Percentiles rank a stretch among this genome's conserved stretches.
Evolutionary conservation across 2,113 vertebrate species (phyloP).

Genomic region (Delphinus delphis): DNA sequence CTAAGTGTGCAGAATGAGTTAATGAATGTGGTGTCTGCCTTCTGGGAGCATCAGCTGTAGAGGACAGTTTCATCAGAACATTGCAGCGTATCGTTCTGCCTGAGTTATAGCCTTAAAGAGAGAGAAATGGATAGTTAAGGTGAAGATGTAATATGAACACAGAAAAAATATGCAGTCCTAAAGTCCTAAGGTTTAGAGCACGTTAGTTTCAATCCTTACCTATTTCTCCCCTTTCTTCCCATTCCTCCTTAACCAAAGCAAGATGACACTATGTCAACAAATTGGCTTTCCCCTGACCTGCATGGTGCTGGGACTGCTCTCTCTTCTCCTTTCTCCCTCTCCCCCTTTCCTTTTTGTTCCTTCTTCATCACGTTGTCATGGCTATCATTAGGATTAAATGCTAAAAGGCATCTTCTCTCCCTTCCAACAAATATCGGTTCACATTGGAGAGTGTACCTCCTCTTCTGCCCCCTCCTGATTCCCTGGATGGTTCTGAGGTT

Average conservation of each 20-base stretch:
- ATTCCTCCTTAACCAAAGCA: neutral
- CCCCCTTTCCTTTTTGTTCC: neutral
- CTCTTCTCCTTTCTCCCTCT: neutral
- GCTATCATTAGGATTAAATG: neutral
- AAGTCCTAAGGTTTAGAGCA: neutral
- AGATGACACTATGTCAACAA: neutral
- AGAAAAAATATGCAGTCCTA: neutral
- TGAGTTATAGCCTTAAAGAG: neutral
- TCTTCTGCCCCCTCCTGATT: accelerated
- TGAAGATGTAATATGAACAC: neutral
- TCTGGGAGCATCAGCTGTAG: neutral
- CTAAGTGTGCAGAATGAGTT: neutral
- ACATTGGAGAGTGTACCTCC: accelerated
- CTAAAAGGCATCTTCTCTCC: neutral
- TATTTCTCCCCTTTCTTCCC: neutral
- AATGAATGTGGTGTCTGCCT: neutral
- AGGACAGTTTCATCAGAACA: neutral
- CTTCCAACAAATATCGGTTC: neutral
- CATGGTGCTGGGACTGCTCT: neutral
- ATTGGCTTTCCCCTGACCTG: neutral
- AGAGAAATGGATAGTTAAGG: neutral
- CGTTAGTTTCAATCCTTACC: neutral
- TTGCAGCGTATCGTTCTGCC: neutral
- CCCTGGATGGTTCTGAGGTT: neutral
- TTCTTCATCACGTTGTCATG: neutral